These are phyloP conservation scores for Gavialis gangeticus DNA, from an alignment of 2,113 vertebrate genomes.

Conservation along the genomic window DNA sequence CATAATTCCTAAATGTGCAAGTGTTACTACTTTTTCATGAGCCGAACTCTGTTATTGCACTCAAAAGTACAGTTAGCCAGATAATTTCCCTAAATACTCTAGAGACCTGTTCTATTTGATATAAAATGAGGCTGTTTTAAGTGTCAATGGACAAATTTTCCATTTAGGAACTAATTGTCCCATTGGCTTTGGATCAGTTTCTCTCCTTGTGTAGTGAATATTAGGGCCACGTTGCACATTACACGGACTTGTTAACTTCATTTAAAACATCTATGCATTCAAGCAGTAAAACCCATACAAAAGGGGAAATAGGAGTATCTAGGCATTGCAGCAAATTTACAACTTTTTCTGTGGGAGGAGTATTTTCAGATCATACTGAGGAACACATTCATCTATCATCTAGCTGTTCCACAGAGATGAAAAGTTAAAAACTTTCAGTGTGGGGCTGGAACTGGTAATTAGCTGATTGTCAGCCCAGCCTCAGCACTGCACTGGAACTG, in stretches of 20 bases:
- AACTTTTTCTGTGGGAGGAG: too few species aligned
- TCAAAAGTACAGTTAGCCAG: neutral
- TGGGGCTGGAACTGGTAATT: too few species aligned
- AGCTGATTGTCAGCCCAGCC: too few species aligned
- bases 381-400: too few species aligned
- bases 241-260: neutral
- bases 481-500: too few species aligned
- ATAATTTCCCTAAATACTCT: neutral
- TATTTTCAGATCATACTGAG: too few species aligned
- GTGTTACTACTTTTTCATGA: neutral
- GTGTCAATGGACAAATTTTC: neutral
- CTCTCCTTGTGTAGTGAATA: neutral
- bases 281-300: too few species aligned
- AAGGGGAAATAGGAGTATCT: too few species aligned
- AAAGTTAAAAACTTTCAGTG: too few species aligned
- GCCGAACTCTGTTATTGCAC: fast-evolving
- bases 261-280: too few species aligned
- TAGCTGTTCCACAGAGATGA: too few species aligned
- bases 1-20: neutral
- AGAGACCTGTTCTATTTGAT: neutral
- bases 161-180: neutral
- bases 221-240: neutral
- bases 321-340: too few species aligned
- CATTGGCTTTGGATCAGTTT: neutral
- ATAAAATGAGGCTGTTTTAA: neutral